These are phyloP conservation scores for Drosophila kanapiae DNA, from an alignment of 1,140 invertebrate species.

Conservation along the genomic window DNA sequence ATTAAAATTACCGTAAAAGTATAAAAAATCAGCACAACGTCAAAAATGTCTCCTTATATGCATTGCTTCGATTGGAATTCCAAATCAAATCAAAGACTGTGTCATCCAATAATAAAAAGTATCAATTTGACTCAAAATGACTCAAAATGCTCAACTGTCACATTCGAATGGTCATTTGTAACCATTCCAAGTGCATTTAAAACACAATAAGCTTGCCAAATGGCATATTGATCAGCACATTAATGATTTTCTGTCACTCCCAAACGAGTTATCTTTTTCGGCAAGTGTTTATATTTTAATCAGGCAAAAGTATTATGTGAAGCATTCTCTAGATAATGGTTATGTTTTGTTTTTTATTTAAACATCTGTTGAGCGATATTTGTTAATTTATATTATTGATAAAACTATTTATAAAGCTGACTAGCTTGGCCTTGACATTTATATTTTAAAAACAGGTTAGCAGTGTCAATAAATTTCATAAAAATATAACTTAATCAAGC, in stretches of 20 bases:
- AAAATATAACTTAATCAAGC: background rate
- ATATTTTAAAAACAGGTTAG: background rate
- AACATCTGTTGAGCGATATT: no score
- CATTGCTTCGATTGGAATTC: background rate
- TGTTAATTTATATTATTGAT: background rate
- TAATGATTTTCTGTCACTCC: background rate
- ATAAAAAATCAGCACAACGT: background rate
- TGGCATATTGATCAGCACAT: background rate
- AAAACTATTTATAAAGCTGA: background rate
- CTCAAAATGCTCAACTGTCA: background rate
- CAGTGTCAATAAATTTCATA: background rate
- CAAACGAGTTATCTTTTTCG: background rate
- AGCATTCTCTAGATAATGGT: background rate
- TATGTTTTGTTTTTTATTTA: background rate
- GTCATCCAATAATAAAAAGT: background rate
- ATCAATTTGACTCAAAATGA: background rate
- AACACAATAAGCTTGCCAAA: background rate
- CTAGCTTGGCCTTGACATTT: background rate
- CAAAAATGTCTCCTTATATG: no score
- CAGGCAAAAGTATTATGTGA: background rate
- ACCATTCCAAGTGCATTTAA: background rate
- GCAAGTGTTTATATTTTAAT: constrained; percentile 5
- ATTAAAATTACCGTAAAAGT: no score
- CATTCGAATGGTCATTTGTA: background rate
- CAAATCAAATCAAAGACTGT: background rate